These are phyloP conservation scores for Neoitamus cyanurus DNA, from an alignment of 2,888 invertebrate genomes.

Conservation along the genomic window DNA sequence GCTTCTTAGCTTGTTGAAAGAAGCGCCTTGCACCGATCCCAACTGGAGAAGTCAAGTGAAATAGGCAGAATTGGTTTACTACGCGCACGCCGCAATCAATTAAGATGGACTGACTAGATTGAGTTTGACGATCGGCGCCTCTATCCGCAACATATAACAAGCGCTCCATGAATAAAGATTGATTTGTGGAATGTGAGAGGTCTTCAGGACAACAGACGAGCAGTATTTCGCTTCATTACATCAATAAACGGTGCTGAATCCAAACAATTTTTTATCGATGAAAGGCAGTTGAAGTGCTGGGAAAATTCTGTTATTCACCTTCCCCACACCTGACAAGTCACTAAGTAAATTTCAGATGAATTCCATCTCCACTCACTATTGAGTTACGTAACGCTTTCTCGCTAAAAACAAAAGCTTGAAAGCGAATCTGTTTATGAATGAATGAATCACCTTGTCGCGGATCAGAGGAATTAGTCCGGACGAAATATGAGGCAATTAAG, in stretches of 20 bases:
- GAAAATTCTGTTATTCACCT: background rate
- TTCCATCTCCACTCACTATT: background rate
- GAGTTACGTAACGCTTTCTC: background rate
- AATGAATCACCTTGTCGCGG: background rate
- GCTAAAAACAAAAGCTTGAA: background rate
- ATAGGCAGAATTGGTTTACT: background rate
- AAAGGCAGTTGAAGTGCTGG: background rate
- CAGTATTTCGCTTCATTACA: background rate
- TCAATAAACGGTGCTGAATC: background rate
- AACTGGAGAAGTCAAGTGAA: background rate
- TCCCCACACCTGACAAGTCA: background rate
- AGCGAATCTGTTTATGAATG: background rate
- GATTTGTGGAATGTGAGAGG: conserved; percentile 11
- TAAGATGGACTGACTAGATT: conserved; percentile 28
- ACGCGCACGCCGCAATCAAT: background rate
- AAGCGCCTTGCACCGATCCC: background rate
- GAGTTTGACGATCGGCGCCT: conserved; percentile 27
- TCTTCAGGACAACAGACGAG: background rate
- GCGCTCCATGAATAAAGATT: conserved; percentile 7
- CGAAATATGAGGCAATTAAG: background rate
- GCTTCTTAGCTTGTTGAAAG: background rate
- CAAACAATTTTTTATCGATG: background rate
- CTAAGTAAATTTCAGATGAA: background rate
- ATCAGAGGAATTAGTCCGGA: background rate
- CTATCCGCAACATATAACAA: background rate